Evolutionary conservation across 2,797 vertebrate species (phyloP).

Genomic region (Apogon hyalosoma): DNA sequence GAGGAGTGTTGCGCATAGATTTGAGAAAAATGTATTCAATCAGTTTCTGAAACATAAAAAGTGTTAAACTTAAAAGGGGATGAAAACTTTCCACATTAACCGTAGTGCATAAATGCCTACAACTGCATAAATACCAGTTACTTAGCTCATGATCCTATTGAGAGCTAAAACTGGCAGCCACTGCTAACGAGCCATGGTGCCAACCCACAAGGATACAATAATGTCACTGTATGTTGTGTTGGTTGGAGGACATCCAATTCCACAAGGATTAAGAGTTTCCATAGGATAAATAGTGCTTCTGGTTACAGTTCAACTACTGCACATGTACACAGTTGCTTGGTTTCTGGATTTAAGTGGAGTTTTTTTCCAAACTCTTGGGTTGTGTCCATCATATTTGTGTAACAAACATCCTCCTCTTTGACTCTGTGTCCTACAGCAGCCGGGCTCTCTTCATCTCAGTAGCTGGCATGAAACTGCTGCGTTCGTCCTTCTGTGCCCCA

Average conservation of each 20-base stretch:
- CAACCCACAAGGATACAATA: neutral
- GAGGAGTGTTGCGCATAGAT: too few species aligned
- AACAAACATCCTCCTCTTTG: conserved; percentile 1
- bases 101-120: too few species aligned
- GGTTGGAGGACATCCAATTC: neutral
- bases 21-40: too few species aligned
- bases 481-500: conserved; percentile 90
- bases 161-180: neutral
- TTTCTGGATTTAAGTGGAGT: neutral
- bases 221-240: conserved; percentile 3
- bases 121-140: neutral
- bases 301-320: neutral
- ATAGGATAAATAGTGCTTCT: neutral
- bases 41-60: too few species aligned
- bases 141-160: neutral
- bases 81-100: too few species aligned
- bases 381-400: neutral
- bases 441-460: conserved; percentile 91
- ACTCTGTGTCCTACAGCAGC: conserved; percentile 76
- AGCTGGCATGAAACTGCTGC: conserved; percentile 92
- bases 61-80: too few species aligned
- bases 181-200: neutral
- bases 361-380: neutral
- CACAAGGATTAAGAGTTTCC: neutral
- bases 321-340: neutral